Evolutionary conservation across 2,888 invertebrate species (phyloP).

Genomic region (Calameuta idolon): DNA sequence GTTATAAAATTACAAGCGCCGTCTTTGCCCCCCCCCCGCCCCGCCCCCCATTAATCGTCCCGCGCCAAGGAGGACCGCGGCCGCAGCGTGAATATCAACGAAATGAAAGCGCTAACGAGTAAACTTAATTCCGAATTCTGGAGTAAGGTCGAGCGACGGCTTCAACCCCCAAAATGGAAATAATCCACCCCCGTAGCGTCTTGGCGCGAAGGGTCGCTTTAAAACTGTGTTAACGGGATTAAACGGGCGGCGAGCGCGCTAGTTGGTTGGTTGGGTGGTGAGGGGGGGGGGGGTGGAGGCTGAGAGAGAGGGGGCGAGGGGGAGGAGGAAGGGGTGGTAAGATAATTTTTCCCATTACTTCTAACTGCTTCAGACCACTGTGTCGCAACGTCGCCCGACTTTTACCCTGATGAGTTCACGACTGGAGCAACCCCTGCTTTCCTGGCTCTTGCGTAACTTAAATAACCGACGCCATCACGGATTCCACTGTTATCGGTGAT

Average conservation of each 20-base stretch:
- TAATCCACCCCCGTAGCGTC: constrained; percentile 14
- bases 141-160: constrained; percentile 11
- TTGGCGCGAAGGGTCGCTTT: constrained; percentile 19
- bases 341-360: constrained; percentile 39
- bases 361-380: constrained; percentile 24
- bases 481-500: not conserved
- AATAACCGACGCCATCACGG: not conserved
- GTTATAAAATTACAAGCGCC: not conserved
- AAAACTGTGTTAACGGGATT: constrained; percentile 32
- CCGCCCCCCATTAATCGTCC: not conserved
- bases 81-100: constrained; percentile 16
- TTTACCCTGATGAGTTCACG: constrained; percentile 48
- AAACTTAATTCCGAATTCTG: constrained; percentile 24
- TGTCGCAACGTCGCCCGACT: constrained; percentile 37
- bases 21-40: not conserved
- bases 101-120: constrained; percentile 25
- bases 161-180: constrained; percentile 17
- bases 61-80: not conserved
- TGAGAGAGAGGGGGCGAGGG: no score
- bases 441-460: not conserved
- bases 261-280: not conserved
- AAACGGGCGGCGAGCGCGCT: constrained; percentile 21
- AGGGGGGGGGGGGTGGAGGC: not conserved
- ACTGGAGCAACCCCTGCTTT: not conserved
- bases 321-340: constrained; percentile 1